A percentile compares a stretch with the other conserved stretches of the same genome.
Conservation (phyloP, 2,888 invertebrate genomes). For the Melipona bicolor region DNA sequence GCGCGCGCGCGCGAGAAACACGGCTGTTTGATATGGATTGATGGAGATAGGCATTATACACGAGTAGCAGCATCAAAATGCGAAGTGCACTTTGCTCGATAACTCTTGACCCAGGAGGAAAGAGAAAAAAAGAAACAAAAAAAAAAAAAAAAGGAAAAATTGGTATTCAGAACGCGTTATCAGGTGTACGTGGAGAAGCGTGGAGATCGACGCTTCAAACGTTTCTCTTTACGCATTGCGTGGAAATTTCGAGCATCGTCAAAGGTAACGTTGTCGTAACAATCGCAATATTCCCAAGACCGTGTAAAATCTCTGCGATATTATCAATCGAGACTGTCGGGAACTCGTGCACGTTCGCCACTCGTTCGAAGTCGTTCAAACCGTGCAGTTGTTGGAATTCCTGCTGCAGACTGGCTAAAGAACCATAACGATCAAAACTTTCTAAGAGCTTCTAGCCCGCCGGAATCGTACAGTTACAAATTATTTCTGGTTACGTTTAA, state of each 20-base stretch:
- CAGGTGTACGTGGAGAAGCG: not conserved
- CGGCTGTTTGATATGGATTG: conserved; percentile 56
- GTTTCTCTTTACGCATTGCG: not conserved
- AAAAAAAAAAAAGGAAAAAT: not conserved
- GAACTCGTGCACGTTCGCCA: no score
- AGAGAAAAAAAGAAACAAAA: not conserved
- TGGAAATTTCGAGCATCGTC: not conserved
- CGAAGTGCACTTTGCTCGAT: conserved; percentile 36
- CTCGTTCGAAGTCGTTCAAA: no score
- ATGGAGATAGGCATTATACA: conserved; percentile 49
- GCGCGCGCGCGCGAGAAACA: conserved; percentile 23
- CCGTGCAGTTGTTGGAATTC: no score
- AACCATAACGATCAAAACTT: no score
- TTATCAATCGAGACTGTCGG: no score
- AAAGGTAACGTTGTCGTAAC: not conserved
- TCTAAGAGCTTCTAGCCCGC: no score
- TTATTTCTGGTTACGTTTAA: no score
- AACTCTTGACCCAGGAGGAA: conserved; percentile 15
- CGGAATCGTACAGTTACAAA: no score
- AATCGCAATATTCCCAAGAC: no score
- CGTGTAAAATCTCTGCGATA: no score
- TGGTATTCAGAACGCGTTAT: conserved; percentile 5
- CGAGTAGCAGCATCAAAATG: conserved; percentile 33
- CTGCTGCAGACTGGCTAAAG: no score
- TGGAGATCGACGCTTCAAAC: not conserved